These are phyloP conservation scores for Scartelaos histophorus DNA, from an alignment of 2,113 vertebrate genomes.

Conservation along the genomic window DNA sequence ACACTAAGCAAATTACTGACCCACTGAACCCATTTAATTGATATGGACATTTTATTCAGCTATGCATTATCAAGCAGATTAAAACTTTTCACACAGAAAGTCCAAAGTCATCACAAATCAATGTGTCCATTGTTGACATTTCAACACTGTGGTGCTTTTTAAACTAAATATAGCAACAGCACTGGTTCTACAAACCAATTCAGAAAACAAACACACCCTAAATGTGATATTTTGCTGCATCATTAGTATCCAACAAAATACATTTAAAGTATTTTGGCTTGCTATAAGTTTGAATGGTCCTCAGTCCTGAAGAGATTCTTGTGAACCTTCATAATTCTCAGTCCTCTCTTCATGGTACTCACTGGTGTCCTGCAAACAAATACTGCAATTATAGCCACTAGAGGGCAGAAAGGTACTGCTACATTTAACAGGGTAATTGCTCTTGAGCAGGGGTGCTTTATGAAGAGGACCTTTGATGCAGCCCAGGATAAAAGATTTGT, in stretches of 20 bases:
- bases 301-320: slow-evolving; percentile 66
- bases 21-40: slow-evolving; percentile 52
- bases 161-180: neutral
- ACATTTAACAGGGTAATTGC: no score
- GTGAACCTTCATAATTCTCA: slow-evolving; percentile 59
- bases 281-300: no score
- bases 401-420: slow-evolving; percentile 32
- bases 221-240: neutral
- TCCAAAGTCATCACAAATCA: slow-evolving; percentile 52
- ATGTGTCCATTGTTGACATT: neutral
- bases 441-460: neutral
- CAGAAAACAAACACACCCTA: neutral
- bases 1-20: slow-evolving; percentile 69
- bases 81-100: slow-evolving; percentile 47
- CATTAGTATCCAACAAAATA: neutral
- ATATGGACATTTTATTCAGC: slow-evolving; percentile 58
- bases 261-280: no score
- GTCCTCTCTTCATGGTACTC: slow-evolving; percentile 25
- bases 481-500: neutral
- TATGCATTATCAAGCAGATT: slow-evolving; percentile 17
- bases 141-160: neutral
- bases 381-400: slow-evolving; percentile 19
- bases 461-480: no score
- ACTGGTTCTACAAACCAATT: neutral
- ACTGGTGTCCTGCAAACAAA: slow-evolving; percentile 57